Evolutionary conservation across 1,140 invertebrate genomes (phyloP).

Genomic region (Lanistes nyassanus): DNA sequence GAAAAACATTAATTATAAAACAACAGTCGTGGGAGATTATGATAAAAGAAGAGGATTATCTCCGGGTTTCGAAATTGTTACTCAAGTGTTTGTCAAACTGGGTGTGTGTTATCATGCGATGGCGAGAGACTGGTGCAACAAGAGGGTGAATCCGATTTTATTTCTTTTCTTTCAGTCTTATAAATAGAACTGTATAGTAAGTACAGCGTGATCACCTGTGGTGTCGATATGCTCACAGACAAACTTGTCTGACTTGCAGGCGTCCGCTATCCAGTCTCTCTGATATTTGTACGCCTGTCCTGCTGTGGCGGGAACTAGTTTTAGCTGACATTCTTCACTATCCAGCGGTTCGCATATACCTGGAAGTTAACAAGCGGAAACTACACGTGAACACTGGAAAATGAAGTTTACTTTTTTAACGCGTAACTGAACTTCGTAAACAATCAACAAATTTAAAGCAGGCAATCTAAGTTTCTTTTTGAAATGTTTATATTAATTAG

Average conservation of each 20-base stretch:
- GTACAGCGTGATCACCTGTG: not conserved
- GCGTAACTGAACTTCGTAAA: not conserved
- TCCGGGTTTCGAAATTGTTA: not conserved
- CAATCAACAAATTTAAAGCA: too few relatives aligned
- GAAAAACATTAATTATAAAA: too few relatives aligned
- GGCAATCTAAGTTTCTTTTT: too few relatives aligned
- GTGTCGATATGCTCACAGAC: not conserved
- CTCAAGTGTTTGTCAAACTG: not conserved
- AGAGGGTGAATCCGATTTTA: not conserved
- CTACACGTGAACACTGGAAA: too few relatives aligned
- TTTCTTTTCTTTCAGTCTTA: not conserved
- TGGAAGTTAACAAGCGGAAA: too few relatives aligned
- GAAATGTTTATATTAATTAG: too few relatives aligned
- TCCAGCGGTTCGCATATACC: conserved; percentile 41
- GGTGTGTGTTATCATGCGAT: too few relatives aligned
- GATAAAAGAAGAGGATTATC: not conserved
- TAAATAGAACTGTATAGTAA: not conserved
- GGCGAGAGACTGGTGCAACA: too few relatives aligned
- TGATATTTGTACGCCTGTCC: conserved; percentile 2
- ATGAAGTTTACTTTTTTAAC: too few relatives aligned
- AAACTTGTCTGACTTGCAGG: not conserved
- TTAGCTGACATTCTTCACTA: conserved; percentile 17
- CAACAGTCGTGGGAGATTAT: not conserved
- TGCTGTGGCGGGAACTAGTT: conserved; percentile 4
- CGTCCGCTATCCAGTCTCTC: not conserved